Conservation (phyloP, 2,888 invertebrate genomes). For the Galeopsomyia nigrocyanea region DNA sequence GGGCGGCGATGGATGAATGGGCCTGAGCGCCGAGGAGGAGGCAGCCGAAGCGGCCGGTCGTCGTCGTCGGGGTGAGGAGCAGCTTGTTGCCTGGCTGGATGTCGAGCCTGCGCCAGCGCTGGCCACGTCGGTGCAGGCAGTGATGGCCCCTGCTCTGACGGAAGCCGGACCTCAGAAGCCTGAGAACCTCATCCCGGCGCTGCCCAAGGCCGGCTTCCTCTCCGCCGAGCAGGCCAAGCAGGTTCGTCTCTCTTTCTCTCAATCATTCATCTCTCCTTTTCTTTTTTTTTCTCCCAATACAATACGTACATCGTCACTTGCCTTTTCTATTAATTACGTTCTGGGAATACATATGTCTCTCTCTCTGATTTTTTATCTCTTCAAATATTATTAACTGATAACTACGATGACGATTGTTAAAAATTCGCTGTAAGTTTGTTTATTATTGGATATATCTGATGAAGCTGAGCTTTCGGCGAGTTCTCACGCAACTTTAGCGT, state of each 20-base stretch:
- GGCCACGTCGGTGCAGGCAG: constrained; percentile 71
- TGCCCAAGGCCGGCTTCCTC: constrained; percentile 66
- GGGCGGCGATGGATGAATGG: constrained; percentile 66
- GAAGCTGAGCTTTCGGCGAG: no score
- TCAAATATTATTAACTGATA: no score
- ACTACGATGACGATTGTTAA: no score
- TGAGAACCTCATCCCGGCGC: constrained; percentile 65
- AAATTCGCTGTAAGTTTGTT: no score
- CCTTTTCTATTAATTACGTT: no score
- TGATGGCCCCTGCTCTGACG: constrained; percentile 96
- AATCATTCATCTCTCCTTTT: no score
- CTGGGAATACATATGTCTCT: no score
- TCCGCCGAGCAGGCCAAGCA: constrained; percentile 66
- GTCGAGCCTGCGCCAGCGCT: constrained; percentile 66
- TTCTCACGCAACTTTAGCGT: no score
- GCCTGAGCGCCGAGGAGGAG: constrained; percentile 63
- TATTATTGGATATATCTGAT: no score
- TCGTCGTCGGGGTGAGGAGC: constrained; percentile 48
- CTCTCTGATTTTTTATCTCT: no score
- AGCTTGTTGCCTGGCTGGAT: constrained; percentile 63
- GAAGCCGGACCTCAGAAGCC: constrained; percentile 74
- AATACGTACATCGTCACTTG: no score
- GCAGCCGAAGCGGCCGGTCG: constrained; percentile 58
- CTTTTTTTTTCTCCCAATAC: no score
- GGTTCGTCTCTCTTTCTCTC: constrained; percentile 48